Evolutionary conservation across 1,140 invertebrate species (phyloP), one percentile per base, ranked within the genome.

Genomic region (Heliconius congener): DNA sequence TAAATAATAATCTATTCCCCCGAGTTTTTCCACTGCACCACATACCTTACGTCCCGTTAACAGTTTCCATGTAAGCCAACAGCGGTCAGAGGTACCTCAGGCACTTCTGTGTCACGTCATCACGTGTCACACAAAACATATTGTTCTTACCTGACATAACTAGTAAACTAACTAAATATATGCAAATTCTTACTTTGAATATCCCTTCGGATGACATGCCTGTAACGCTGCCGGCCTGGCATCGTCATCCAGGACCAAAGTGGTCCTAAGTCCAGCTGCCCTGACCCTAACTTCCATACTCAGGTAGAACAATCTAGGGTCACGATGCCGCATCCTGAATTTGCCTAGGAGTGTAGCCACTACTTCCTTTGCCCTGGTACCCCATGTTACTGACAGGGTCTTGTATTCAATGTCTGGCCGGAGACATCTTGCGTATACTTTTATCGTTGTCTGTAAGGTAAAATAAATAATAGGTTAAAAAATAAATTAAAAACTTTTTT

Each of bases 381-480:
- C 96, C 93, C 97, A 97, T 6, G 97, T 97, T 73, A 99, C 97
- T 75, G 97, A 96, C 72, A 99, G 93, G 0, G 98, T 99, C 94
- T 99, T 99, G 96, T 99, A 99, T 90, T 99, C 98, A 88, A 99
- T 98, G 93, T 99, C 98, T 1, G 97, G 96, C 55, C 98, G 96
- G 78, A 99, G 95, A 87, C 98, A 98, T 83, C 96, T 97, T 1
- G 98, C 97, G 91, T 97, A 98, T 66, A 99, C 97, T 94, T 98
- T 98, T 77, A 99, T 97, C 2, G 98, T 98, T 30, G 97, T 98
- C 98, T 99, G 96, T 4, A 96, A 96, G 0, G 23, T 27, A 66
- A 66, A 52, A 66, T 27, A 9, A 66, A 13, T 23, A 16, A 16
- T n/a, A 66, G 27, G 11, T 66, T 66, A 66, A 23, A 66, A 27